These are phyloP conservation scores for Oscheius sp. DNA, from an alignment of 2,888 invertebrate species.

Conservation along the genomic window DNA sequence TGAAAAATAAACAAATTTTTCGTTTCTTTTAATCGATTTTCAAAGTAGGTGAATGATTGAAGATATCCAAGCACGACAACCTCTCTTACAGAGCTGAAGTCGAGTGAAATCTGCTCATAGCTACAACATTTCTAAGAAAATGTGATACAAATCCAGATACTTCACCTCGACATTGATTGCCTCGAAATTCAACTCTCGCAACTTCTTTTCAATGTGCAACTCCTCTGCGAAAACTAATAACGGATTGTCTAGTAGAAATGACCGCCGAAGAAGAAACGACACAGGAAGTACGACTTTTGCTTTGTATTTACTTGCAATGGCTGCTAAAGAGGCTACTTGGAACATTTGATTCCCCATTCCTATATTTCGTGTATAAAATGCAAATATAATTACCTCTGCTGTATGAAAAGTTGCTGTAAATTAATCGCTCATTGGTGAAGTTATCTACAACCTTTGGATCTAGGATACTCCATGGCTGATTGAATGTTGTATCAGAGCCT, in stretches of 20 bases:
- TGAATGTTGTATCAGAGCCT: slow-evolving; percentile 26
- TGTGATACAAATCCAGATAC: not conserved
- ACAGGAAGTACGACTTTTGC: slow-evolving; percentile 59
- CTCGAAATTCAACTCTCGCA: not conserved
- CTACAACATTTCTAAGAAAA: slow-evolving; percentile 10
- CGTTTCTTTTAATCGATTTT: not conserved
- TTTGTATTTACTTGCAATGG: slow-evolving; percentile 44
- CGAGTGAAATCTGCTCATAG: not conserved
- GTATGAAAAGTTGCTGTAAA: slow-evolving; percentile 24
- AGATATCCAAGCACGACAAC: slow-evolving; percentile 10
- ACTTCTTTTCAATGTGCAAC: not conserved
- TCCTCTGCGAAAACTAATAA: slow-evolving; percentile 25
- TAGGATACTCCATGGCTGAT: slow-evolving; percentile 21
- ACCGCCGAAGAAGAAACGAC: slow-evolving; percentile 35
- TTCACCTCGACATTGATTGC: not conserved
- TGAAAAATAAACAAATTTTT: slow-evolving; percentile 11
- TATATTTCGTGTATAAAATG: slow-evolving; percentile 23
- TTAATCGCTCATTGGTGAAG: not conserved
- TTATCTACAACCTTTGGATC: slow-evolving; percentile 3
- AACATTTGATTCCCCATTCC: slow-evolving; percentile 69
- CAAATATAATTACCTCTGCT: slow-evolving; percentile 18
- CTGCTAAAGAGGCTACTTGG: slow-evolving; percentile 59
- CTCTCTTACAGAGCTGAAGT: not conserved
- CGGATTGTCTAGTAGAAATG: slow-evolving; percentile 23
- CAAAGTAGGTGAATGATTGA: slow-evolving; percentile 7